Evolutionary conservation across 2,888 invertebrate species (phyloP).

Genomic region (Graphium colonna): DNA sequence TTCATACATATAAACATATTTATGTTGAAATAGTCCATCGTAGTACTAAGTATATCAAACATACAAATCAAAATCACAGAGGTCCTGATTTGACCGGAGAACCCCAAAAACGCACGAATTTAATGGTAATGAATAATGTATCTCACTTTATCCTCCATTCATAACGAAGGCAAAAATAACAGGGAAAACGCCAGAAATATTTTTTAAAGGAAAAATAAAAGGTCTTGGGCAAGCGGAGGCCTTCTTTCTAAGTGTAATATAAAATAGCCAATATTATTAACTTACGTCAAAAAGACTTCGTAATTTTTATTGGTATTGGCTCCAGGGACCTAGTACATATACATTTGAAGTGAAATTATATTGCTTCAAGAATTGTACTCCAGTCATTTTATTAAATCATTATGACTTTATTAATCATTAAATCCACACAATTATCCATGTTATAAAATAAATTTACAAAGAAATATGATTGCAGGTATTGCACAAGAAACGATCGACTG

Average conservation of each 20-base stretch:
- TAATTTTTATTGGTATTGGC: conserved; percentile 4
- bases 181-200: conserved; percentile 12
- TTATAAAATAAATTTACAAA: too few species aligned
- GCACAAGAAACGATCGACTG: too few species aligned
- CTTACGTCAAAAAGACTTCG: conserved; percentile 1
- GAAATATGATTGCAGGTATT: too few species aligned
- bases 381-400: too few species aligned
- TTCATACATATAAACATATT: too few species aligned
- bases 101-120: conserved; percentile 18
- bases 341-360: not conserved
- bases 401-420: too few species aligned
- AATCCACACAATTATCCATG: too few species aligned
- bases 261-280: conserved; percentile 6
- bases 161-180: conserved; percentile 23
- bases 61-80: not conserved
- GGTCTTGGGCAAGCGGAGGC: conserved; percentile 1
- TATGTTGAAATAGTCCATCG: too few species aligned
- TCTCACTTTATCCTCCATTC: conserved; percentile 21
- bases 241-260: conserved; percentile 8
- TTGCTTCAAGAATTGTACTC: not conserved
- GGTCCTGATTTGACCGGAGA: not conserved
- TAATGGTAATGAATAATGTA: conserved; percentile 24
- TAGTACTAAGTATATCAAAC: not conserved
- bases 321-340: not conserved
- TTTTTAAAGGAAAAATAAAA: conserved; percentile 22